These are phyloP conservation scores for Halcyon leucocephala DNA, from an alignment of 2,797 vertebrate genomes.

Conservation along the genomic window DNA sequence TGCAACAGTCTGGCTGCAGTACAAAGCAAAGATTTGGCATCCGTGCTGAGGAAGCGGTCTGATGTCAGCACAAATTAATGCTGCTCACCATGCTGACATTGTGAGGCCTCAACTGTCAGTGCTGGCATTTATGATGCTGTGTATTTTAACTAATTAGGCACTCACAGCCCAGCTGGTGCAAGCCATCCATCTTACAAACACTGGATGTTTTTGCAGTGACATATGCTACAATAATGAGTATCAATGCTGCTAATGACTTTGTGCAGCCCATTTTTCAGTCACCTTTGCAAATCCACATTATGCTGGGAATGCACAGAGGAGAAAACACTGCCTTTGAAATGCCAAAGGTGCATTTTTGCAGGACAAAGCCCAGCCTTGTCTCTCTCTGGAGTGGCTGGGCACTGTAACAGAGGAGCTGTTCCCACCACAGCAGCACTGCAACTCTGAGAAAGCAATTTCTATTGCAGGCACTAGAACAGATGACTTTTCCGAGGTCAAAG, in stretches of 20 bases:
- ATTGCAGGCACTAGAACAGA: not conserved
- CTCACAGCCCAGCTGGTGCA: slow-evolving; percentile 5
- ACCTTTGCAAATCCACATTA: slow-evolving; percentile 32
- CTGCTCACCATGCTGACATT: slow-evolving; percentile 8
- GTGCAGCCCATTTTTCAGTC: slow-evolving; percentile 42
- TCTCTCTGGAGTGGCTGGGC: not conserved
- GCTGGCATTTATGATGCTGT: slow-evolving; percentile 54
- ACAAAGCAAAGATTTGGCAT: not conserved
- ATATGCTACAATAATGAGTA: slow-evolving; percentile 68
- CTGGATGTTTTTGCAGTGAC: slow-evolving; percentile 24
- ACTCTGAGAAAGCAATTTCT: not conserved
- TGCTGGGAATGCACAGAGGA: not conserved
- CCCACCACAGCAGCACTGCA: not conserved
- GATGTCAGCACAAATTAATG: slow-evolving; percentile 46
- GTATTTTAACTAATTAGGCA: slow-evolving; percentile 60
- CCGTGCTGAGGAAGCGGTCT: rapidly evolving
- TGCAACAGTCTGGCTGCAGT: not conserved
- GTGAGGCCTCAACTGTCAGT: slow-evolving; percentile 13
- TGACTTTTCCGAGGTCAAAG: not conserved
- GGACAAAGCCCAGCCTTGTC: not conserved
- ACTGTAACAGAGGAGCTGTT: not conserved
- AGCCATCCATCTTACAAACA: not conserved
- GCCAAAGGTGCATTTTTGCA: not conserved
- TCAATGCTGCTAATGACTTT: slow-evolving; percentile 53
- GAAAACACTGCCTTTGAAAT: not conserved